A percentile compares a stretch with the other conserved stretches of the same genome.
Evolutionary conservation across 2,797 vertebrate species (phyloP).

Genomic region (Acomys russatus): DNA sequence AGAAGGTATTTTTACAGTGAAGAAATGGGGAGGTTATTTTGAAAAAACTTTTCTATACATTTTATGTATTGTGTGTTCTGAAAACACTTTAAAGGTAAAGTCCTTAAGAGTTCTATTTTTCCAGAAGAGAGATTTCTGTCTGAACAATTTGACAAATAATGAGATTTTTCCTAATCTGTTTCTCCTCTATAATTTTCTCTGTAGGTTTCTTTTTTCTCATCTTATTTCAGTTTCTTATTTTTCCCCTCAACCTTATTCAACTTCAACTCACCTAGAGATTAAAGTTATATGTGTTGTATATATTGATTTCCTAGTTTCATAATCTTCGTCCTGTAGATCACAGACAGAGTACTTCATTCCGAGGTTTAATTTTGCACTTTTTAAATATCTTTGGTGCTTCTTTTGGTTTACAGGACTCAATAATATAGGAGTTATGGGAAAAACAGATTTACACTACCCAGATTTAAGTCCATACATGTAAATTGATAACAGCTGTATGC

Average conservation of each 20-base stretch:
- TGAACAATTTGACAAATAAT: constrained; percentile 66
- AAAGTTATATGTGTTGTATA: not conserved
- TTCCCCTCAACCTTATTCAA: constrained; percentile 13
- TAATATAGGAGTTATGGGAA: not conserved
- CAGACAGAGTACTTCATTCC: not conserved
- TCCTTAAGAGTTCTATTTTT: constrained; percentile 50
- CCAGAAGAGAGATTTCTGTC: constrained; percentile 38
- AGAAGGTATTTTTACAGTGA: not conserved
- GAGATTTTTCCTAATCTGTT: constrained; percentile 62
- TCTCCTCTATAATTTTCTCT: constrained; percentile 62
- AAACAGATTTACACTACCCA: not conserved
- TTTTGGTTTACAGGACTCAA: not conserved
- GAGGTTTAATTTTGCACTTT: not conserved
- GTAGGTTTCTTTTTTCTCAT: not conserved
- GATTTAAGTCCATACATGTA: not conserved
- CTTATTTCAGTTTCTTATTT: constrained; percentile 7
- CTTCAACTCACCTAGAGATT: not conserved
- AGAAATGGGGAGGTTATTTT: constrained; percentile 6
- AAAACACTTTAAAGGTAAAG: constrained; percentile 62
- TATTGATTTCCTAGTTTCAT: not conserved
- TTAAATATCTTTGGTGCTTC: not conserved
- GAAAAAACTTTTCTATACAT: constrained; percentile 18
- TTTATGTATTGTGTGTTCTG: constrained; percentile 45
- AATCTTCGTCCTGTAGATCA: not conserved
- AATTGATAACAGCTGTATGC: not conserved